Percentiles rank a stretch among this genome's conserved stretches.
These are phyloP conservation scores for Cyclophora punctaria DNA, from an alignment of 2,888 invertebrate genomes.

Conservation along the genomic window DNA sequence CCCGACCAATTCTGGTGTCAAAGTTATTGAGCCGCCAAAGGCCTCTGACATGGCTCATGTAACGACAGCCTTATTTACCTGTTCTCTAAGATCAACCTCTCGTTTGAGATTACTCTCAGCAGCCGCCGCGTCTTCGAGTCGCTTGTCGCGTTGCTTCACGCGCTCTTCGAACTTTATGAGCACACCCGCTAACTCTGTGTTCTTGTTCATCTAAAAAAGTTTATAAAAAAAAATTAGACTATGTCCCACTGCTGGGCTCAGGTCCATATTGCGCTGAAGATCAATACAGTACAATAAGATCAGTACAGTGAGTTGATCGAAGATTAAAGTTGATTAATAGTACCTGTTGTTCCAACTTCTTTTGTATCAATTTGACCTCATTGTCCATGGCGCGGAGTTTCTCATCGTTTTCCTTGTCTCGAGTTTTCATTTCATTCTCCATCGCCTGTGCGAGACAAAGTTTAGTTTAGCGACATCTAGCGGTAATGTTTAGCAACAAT, in stretches of 20 bases:
- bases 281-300: too few species aligned
- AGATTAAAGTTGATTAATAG: not conserved
- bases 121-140: constrained; percentile 48
- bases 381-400: constrained; percentile 38
- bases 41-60: too few species aligned
- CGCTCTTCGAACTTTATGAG: constrained; percentile 66
- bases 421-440: constrained; percentile 53
- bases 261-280: too few species aligned
- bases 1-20: too few species aligned
- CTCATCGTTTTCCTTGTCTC: constrained; percentile 50
- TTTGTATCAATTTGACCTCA: constrained; percentile 45
- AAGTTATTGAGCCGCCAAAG: too few species aligned
- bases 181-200: constrained; percentile 60
- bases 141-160: constrained; percentile 60
- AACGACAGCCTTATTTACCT: constrained; percentile 24
- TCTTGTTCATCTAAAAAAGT: constrained; percentile 45
- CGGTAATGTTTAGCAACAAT: too few species aligned
- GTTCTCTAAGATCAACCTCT: constrained; percentile 52
- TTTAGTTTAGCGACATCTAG: too few species aligned
- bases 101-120: constrained; percentile 36
- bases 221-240: not conserved
- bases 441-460: constrained; percentile 31
- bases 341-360: constrained; percentile 64
- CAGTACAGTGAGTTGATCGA: not conserved
- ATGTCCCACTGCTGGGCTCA: too few species aligned